phyloP scores from a whole-genome alignment of 2,113 vertebrate species.

The Pungitius pungitius region DNA sequence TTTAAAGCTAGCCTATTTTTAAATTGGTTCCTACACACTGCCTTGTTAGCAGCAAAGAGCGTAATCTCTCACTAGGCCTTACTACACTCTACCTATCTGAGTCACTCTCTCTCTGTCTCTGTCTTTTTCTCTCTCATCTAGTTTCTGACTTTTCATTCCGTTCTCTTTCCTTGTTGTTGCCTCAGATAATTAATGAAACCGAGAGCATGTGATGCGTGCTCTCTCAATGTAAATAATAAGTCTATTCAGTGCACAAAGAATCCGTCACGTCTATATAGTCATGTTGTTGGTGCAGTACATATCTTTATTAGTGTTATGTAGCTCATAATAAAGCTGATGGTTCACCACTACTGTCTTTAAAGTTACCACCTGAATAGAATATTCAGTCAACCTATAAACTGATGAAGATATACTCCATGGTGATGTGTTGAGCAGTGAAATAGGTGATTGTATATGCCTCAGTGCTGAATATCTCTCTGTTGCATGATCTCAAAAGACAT shows the following conservation, averaged over 20 bases:
- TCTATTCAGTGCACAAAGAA: background rate
- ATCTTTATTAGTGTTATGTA: background rate
- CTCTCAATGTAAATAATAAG: slow-evolving; percentile 18
- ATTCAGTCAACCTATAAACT: background rate
- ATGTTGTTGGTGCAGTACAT: background rate
- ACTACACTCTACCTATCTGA: slow-evolving; percentile 23
- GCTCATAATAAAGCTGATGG: background rate
- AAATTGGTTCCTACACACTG: slow-evolving; percentile 65
- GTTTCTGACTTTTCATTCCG: slow-evolving; percentile 15
- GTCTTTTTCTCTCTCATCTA: background rate
- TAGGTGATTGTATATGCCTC: slow-evolving; percentile 20
- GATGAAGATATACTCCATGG: background rate
- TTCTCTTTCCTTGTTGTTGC: slow-evolving; percentile 25
- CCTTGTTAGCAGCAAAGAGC: slow-evolving; percentile 58
- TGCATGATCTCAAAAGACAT: slow-evolving; percentile 21
- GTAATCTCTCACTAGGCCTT: slow-evolving; percentile 57
- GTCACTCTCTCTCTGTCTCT: slow-evolving; percentile 10
- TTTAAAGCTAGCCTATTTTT: slow-evolving; percentile 78
- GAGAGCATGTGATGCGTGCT: slow-evolving; percentile 13
- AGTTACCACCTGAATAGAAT: slow-evolving; percentile 1
- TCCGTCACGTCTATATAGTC: background rate
- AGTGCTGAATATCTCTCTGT: slow-evolving; percentile 20
- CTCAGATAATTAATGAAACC: slow-evolving; percentile 30
- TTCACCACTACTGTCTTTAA: background rate
- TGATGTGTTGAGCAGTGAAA: slow-evolving; percentile 30